These are phyloP conservation scores for Tamandua tetradactyla DNA, from an alignment of 2,797 vertebrate genomes.

Conservation along the genomic window DNA sequence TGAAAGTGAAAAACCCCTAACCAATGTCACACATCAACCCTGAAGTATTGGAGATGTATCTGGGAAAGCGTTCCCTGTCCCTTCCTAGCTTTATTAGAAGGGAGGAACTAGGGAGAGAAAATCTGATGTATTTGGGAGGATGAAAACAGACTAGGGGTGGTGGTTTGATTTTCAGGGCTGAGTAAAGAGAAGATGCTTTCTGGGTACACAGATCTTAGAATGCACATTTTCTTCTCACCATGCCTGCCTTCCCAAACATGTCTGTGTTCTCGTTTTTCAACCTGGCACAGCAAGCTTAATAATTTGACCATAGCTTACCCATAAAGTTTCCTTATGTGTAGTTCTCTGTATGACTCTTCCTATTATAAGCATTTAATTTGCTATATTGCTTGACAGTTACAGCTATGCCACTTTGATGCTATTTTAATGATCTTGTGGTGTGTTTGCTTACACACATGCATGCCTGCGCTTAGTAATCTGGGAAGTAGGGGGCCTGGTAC, in stretches of 20 bases:
- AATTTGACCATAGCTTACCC: no score
- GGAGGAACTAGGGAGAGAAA: background rate
- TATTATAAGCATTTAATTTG: background rate
- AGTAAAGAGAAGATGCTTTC: background rate
- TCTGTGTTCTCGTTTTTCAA: background rate
- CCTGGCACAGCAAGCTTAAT: no score
- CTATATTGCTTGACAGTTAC: no score
- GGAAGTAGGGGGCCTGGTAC: rapidly evolving
- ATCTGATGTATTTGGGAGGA: background rate
- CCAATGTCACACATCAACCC: background rate
- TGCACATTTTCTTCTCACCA: background rate
- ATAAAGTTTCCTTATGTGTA: rapidly evolving
- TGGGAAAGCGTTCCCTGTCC: background rate
- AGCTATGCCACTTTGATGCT: background rate
- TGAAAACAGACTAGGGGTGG: no score
- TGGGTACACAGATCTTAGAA: background rate
- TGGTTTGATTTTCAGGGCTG: background rate
- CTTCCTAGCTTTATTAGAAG: background rate
- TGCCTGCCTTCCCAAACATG: background rate
- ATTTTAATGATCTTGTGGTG: background rate
- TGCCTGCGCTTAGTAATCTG: background rate
- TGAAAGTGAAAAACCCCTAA: background rate
- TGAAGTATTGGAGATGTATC: background rate
- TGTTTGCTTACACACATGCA: background rate
- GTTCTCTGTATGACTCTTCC: background rate